phyloP scores from a whole-genome alignment of 2,888 invertebrate genomes.

The Mythimna albipuncta region DNA sequence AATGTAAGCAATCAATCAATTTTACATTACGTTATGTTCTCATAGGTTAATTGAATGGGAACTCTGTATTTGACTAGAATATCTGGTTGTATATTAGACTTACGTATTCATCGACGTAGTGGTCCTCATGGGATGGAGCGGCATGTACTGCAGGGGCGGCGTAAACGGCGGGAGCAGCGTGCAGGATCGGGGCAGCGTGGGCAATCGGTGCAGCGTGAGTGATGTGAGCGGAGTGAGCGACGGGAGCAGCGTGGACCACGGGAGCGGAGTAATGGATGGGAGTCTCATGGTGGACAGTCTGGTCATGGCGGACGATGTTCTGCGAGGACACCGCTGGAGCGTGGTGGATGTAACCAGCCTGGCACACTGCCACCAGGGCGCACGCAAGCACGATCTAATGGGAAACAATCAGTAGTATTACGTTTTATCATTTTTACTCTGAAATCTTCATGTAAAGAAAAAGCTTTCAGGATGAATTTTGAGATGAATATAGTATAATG shows the following conservation, averaged over 20 bases:
- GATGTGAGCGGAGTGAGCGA: conserved; percentile 58
- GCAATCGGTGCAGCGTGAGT: conserved; percentile 59
- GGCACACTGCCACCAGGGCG: conserved; percentile 82
- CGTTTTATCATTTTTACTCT: not conserved
- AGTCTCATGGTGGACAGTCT: conserved; percentile 79
- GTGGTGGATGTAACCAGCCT: conserved; percentile 84
- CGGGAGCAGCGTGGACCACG: conserved; percentile 66
- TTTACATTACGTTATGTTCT: conserved; percentile 28
- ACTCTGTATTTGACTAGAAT: conserved; percentile 3
- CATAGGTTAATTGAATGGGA: conserved; percentile 27
- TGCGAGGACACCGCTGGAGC: conserved; percentile 88
- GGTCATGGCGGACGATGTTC: conserved; percentile 85
- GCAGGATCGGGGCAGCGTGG: conserved; percentile 60
- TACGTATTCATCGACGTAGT: conserved; percentile 88
- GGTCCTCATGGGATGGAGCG: conserved; percentile 77
- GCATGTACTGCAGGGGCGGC: conserved; percentile 43
- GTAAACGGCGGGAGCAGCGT: conserved; percentile 59
- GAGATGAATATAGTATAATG: not conserved
- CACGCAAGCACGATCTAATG: conserved; percentile 80
- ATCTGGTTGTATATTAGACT: conserved; percentile 57
- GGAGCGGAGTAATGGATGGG: conserved; percentile 78
- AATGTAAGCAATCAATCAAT: conserved; percentile 50
- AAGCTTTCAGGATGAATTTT: not conserved
- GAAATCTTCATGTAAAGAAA: not conserved
- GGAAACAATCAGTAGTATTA: conserved; percentile 34